phyloP scores from a whole-genome alignment of 2,113 vertebrate genomes.

The Poecile atricapillus region DNA sequence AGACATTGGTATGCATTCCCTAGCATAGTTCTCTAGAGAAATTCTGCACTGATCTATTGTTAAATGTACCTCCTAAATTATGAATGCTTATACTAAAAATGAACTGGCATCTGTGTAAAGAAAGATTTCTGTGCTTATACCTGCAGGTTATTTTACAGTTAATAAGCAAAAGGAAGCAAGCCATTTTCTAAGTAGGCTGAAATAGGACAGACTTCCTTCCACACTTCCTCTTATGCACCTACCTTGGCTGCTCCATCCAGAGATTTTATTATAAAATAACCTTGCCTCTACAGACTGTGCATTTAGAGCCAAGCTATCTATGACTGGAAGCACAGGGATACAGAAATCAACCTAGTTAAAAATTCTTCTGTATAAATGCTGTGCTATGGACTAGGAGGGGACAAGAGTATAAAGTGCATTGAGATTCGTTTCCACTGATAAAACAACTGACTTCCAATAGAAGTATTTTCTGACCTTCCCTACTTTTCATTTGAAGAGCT shows the following conservation, averaged over 20 bases:
- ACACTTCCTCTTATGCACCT: not conserved
- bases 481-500: not conserved
- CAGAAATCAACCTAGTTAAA: not conserved
- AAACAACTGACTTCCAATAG: not conserved
- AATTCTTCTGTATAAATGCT: not conserved
- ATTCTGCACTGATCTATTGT: not conserved
- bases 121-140: not conserved
- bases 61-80: not conserved
- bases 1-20: not conserved
- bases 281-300: not conserved
- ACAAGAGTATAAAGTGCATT: rapidly evolving
- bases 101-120: not conserved
- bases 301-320: not conserved
- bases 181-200: not conserved
- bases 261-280: not conserved
- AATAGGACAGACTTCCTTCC: not conserved
- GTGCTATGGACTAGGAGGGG: not conserved
- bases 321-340: not conserved
- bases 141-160: not conserved
- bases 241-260: not conserved
- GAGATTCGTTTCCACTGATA: not conserved
- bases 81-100: not conserved
- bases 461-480: not conserved
- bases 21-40: not conserved
- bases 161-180: not conserved